Evolutionary conservation across 1,140 invertebrate genomes (phyloP).

Genomic region (Thaumatotibia leucotreta): DNA sequence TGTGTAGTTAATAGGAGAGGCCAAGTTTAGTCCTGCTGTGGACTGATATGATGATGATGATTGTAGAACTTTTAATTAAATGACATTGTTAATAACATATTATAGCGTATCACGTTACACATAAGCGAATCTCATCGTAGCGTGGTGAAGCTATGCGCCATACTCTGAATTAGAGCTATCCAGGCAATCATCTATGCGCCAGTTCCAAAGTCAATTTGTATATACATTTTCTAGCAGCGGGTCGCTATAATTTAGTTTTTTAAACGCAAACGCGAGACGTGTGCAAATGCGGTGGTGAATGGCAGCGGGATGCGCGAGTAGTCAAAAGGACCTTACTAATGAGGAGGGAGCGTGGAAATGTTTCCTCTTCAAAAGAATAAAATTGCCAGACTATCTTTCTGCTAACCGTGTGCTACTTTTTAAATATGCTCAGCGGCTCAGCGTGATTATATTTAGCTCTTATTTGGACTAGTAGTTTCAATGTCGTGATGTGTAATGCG

Average conservation of each 20-base stretch:
- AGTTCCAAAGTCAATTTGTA: background rate
- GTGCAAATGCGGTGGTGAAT: slow-evolving; percentile 47
- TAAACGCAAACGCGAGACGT: slow-evolving; percentile 31
- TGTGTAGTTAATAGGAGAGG: too few species aligned
- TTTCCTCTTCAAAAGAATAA: slow-evolving; percentile 61
- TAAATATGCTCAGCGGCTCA: slow-evolving; percentile 43
- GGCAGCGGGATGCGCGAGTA: slow-evolving; percentile 48
- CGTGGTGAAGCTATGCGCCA: too few species aligned
- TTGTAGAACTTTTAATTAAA: too few species aligned
- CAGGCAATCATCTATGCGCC: background rate
- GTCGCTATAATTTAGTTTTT: slow-evolving; percentile 18
- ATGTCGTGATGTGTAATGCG: too few species aligned
- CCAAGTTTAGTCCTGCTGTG: too few species aligned
- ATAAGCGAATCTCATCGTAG: background rate
- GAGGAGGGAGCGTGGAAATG: slow-evolving; percentile 55
- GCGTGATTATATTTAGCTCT: slow-evolving; percentile 31
- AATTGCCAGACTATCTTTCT: slow-evolving; percentile 53
- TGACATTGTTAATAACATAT: too few species aligned
- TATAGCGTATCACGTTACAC: background rate
- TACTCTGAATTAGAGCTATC: background rate
- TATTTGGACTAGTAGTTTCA: too few species aligned
- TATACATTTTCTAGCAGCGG: slow-evolving; percentile 7
- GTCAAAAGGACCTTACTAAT: slow-evolving; percentile 61
- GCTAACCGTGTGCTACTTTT: slow-evolving; percentile 50
- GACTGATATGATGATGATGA: too few species aligned